Percentiles rank a stretch among this genome's conserved stretches.
phyloP scores from a whole-genome alignment of 1,140 invertebrate species.

The Lineus longissimus region DNA sequence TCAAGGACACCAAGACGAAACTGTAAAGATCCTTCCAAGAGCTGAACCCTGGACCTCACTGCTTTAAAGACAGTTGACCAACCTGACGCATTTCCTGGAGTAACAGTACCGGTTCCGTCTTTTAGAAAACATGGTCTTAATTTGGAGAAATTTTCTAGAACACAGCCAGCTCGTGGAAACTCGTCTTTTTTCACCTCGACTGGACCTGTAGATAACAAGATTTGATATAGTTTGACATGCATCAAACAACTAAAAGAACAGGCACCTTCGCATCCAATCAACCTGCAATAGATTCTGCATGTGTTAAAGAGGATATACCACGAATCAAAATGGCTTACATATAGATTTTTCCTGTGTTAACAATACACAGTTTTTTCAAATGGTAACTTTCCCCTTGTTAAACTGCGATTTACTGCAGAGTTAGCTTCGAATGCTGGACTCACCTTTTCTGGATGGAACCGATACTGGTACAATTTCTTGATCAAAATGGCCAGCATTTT shows the following conservation, averaged over 20 bases:
- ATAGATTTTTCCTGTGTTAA: no score
- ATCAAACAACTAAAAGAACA: background rate
- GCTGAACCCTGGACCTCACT: no score
- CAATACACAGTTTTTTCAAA: no score
- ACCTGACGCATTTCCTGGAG: constrained; percentile 54
- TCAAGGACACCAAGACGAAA: no score
- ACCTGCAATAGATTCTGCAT: no score
- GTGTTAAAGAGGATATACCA: no score
- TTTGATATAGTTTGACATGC: no score
- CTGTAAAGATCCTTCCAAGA: no score
- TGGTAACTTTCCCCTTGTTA: no score
- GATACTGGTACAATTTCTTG: constrained; percentile 49
- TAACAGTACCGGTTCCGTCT: constrained; percentile 50
- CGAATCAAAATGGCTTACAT: no score
- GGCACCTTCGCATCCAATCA: background rate
- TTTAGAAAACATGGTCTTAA: constrained; percentile 48
- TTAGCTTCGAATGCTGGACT: no score
- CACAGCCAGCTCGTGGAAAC: constrained; percentile 47
- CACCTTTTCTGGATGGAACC: constrained; percentile 41
- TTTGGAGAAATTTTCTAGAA: constrained; percentile 46
- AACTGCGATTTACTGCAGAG: no score
- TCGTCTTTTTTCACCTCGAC: constrained; percentile 46
- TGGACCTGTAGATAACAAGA: constrained; percentile 29
- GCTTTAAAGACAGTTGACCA: background rate
- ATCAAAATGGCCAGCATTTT: constrained; percentile 64